Conservation (phyloP, 2,113 vertebrate genomes). For the Neolamprologus modestus region DNA sequence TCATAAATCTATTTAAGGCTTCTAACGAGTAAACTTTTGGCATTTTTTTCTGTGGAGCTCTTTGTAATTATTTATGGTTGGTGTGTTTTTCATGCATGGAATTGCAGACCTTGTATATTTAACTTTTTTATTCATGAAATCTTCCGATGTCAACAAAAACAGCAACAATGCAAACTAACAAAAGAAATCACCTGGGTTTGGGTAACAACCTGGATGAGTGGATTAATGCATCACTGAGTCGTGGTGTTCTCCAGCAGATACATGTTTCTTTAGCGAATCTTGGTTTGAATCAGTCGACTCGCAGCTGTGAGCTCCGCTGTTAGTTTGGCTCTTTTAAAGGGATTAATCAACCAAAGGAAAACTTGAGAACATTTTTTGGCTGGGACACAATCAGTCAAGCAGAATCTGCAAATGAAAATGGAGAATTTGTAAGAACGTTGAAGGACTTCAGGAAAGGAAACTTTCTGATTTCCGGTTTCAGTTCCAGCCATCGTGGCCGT, state of each 20-base stretch:
- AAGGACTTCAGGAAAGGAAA: background rate
- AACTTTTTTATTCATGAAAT: background rate
- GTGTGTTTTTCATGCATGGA: background rate
- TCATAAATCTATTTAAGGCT: background rate
- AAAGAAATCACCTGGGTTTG: background rate
- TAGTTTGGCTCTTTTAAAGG: background rate
- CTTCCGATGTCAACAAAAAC: background rate
- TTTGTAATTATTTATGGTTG: background rate
- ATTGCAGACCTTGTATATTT: background rate
- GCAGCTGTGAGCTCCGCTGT: fast-evolving
- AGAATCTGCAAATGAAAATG: background rate
- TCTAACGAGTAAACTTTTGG: background rate
- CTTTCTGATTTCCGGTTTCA: background rate
- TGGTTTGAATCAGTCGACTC: background rate
- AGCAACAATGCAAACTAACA: background rate
- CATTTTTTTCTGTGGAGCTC: background rate
- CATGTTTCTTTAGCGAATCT: fast-evolving
- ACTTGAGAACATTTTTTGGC: background rate
- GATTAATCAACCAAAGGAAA: background rate
- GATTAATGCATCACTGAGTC: background rate
- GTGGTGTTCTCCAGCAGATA: background rate
- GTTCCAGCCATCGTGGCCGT: fast-evolving
- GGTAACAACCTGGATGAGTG: fast-evolving
- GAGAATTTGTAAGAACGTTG: fast-evolving
- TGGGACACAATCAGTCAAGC: background rate